These are phyloP conservation scores for Thaumatotibia leucotreta DNA, from an alignment of 1,140 invertebrate species.

Conservation along the genomic window DNA sequence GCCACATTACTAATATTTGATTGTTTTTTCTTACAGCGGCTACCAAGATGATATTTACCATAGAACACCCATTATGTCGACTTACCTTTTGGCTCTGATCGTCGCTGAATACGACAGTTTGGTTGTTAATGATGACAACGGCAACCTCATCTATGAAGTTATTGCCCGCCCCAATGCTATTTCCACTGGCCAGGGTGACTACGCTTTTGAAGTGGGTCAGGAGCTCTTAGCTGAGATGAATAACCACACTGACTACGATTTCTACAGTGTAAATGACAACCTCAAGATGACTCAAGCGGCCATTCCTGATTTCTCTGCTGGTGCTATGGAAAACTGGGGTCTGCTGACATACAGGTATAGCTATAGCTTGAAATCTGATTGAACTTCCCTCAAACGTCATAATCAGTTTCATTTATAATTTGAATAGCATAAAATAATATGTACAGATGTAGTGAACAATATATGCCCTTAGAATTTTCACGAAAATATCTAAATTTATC, in stretches of 20 bases:
- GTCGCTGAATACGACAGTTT: conserved; percentile 84
- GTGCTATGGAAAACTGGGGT: conserved; percentile 77
- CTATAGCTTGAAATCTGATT: too few species aligned
- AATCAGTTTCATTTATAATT: too few species aligned
- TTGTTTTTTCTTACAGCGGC: conserved; percentile 31
- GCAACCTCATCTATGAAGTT: conserved; percentile 77
- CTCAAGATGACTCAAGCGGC: conserved; percentile 85
- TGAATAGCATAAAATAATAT: too few species aligned
- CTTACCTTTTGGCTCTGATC: conserved; percentile 90
- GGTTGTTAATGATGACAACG: conserved; percentile 22
- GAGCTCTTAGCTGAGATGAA: conserved; percentile 65
- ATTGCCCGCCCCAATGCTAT: conserved; percentile 83
- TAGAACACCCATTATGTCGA: conserved; percentile 88
- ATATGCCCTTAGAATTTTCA: too few species aligned
- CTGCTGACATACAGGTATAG: conserved; percentile 57
- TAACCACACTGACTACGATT: conserved; percentile 65
- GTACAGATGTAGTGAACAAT: too few species aligned
- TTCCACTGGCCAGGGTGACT: conserved; percentile 76
- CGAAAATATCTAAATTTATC: too few species aligned
- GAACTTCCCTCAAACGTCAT: too few species aligned
- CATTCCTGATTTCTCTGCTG: conserved; percentile 88
- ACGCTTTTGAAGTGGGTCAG: conserved; percentile 75
- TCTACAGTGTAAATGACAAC: conserved; percentile 56
- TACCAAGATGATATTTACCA: conserved; percentile 80
- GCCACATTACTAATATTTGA: neutral